phyloP scores from a whole-genome alignment of 1,140 invertebrate species.

The Brachionus rotundiformis region DNA sequence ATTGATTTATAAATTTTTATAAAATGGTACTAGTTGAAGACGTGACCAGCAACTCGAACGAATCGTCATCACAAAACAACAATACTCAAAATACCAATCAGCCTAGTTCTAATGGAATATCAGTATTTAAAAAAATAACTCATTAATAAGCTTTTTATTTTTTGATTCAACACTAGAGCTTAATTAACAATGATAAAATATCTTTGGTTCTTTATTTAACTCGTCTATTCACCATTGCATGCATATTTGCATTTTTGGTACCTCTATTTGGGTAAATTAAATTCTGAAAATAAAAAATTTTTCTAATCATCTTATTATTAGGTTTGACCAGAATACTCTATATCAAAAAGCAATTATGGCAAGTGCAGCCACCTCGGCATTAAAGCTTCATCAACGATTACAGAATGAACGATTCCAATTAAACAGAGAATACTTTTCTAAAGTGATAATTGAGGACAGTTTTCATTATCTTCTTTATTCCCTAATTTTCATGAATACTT shows the following conservation, averaged over 20 bases:
- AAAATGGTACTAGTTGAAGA: conserved; percentile 48
- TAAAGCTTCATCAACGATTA: conserved; percentile 87
- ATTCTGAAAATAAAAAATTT: not conserved
- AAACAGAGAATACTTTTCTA: conserved; percentile 76
- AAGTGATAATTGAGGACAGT: conserved; percentile 84
- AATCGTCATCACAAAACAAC: not conserved
- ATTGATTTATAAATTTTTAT: not conserved
- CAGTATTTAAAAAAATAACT: not conserved
- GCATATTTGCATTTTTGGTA: conserved; percentile 79
- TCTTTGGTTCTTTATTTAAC: conserved; percentile 80
- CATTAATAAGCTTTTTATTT: not conserved
- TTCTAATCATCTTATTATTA: not conserved
- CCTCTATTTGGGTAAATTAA: conserved; percentile 79
- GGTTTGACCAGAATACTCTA: conserved; percentile 42
- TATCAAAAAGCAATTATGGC: conserved; percentile 87
- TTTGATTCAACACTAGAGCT: conserved; percentile 60
- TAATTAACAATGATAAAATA: conserved; percentile 78
- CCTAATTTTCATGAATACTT: conserved; percentile 84
- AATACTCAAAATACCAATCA: not conserved
- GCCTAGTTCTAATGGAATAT: not conserved
- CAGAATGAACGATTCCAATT: conserved; percentile 73
- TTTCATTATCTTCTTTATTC: conserved; percentile 94
- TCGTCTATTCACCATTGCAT: conserved; percentile 77
- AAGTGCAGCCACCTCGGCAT: conserved; percentile 86
- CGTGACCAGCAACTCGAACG: not conserved